phyloP scores from a whole-genome alignment of 2,888 invertebrate species.

The Chalcosyrphus nemorum region DNA sequence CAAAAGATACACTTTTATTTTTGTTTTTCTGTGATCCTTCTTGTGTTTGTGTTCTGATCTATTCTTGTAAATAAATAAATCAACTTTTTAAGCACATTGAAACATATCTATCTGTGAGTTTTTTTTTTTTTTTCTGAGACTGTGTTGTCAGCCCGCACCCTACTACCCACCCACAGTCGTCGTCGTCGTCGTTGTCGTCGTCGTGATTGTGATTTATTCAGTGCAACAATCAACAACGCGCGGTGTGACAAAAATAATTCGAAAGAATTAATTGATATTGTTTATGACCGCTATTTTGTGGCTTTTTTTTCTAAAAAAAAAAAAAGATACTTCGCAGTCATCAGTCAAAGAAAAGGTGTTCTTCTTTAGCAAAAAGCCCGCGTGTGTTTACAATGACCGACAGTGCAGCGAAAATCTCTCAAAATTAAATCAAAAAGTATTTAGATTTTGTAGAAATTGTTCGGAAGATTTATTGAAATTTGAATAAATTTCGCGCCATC shows the following conservation, averaged over 20 bases:
- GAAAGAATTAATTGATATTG: slow-evolving; percentile 29
- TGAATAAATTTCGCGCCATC: slow-evolving; percentile 60
- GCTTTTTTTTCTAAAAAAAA: too few species aligned
- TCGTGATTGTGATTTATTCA: slow-evolving; percentile 56
- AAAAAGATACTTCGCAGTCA: not conserved
- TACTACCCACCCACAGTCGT: slow-evolving; percentile 41
- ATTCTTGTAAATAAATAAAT: slow-evolving; percentile 44
- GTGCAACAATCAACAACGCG: slow-evolving; percentile 60
- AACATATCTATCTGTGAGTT: slow-evolving; percentile 53
- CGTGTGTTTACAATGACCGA: slow-evolving; percentile 12
- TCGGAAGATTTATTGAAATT: slow-evolving; percentile 18
- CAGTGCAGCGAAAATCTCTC: slow-evolving; percentile 6
- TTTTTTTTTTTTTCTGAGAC: slow-evolving; percentile 9
- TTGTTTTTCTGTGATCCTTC: slow-evolving; percentile 28
- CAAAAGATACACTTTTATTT: slow-evolving; percentile 26
- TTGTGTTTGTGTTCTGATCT: not conserved
- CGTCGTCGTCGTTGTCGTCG: too few species aligned
- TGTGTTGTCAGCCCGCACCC: not conserved
- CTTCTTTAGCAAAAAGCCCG: too few species aligned
- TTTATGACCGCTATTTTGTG: not conserved
- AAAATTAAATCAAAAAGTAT: not conserved
- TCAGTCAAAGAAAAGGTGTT: not conserved
- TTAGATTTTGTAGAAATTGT: too few species aligned
- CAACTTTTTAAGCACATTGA: slow-evolving; percentile 40
- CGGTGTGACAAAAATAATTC: slow-evolving; percentile 37